Evolutionary conservation across 2,113 vertebrate genomes (phyloP).

Genomic region (Cyanocitta stelleri): DNA sequence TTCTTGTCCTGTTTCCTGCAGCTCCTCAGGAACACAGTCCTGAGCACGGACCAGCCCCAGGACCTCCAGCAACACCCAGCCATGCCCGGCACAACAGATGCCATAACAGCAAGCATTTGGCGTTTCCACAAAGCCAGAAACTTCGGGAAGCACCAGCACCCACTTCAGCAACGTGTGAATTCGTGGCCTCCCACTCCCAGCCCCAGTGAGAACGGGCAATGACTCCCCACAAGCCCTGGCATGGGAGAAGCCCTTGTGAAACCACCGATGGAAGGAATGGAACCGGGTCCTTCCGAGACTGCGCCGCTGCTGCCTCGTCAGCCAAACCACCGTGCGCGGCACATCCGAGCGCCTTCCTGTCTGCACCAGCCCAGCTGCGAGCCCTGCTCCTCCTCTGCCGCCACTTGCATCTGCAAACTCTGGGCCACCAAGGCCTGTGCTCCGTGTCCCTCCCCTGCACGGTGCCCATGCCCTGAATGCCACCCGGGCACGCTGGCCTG

Average conservation of each 20-base stretch:
- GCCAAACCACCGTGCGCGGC: background rate
- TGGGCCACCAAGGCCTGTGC: background rate
- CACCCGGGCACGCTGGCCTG: fast-evolving
- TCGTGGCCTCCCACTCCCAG: background rate
- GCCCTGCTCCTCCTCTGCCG: background rate
- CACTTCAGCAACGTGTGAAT: fast-evolving
- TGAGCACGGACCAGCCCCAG: background rate
- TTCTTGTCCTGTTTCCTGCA: background rate
- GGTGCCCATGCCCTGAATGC: background rate
- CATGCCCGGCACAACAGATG: fast-evolving
- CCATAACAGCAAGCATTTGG: background rate
- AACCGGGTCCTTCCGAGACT: background rate
- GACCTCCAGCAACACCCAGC: background rate
- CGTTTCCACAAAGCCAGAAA: background rate
- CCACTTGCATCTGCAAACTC: background rate
- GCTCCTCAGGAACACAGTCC: background rate
- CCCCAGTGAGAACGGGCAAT: fast-evolving
- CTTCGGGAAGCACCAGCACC: background rate
- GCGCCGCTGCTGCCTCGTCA: background rate
- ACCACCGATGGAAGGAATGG: background rate
- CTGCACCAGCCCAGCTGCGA: background rate
- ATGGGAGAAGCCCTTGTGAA: background rate
- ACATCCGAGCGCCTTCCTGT: background rate
- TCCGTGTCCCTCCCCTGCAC: background rate
- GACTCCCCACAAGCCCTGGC: background rate